Base-by-base conservation (phyloP, 2,888 invertebrate genomes). In the Eucriotettix oculatus region DNA sequence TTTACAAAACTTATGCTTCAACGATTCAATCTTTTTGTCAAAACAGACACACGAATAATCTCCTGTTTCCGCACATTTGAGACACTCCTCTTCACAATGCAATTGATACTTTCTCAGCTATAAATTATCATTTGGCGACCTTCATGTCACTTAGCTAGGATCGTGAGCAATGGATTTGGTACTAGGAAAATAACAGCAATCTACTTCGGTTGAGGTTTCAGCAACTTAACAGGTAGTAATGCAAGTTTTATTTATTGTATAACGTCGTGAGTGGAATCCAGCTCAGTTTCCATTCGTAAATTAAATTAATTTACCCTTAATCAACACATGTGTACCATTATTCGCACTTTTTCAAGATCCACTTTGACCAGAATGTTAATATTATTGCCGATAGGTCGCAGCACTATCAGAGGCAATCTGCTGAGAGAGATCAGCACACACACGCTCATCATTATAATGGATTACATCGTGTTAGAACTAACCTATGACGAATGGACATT, bases 321-420 rank as follows among this genome's bases (percentile, higher is more conserved):
- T 62, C 62, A 62, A 63, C 63, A 64, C 64, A 64, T 64, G 64
- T 64, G 64, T 60, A 57, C 61, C 63, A 62, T 64, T 60, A 62
- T 60, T 56, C 58, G 58, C 56, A 64, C 64, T 57, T 17, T 57
- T 57, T 48, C 48, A 29, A 29, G 29, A 29, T 29, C 29, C 29
- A 29, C 29, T 29, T 29, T 29, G 29, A 29, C 29, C 29, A 29
- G 29, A 29, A 29, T 29, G 29, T 29, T 29, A 29, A 29, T 29
- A 29, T 29, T 29, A 29, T 29, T 29, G 29, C 29, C 29, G 29
- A 29, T 29, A 29, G 29, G 29, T 29, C 29, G 29, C 29, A 29
- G 29, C 29, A 29, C 29, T 29, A 7, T 29, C 29, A 29, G 29
- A 29, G 29, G 29, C 29, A 29, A 29, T 29, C 29, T 7, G 29